These are phyloP conservation scores for Neopipo cinnamomea DNA, from an alignment of 2,113 vertebrate genomes.

Conservation along the genomic window DNA sequence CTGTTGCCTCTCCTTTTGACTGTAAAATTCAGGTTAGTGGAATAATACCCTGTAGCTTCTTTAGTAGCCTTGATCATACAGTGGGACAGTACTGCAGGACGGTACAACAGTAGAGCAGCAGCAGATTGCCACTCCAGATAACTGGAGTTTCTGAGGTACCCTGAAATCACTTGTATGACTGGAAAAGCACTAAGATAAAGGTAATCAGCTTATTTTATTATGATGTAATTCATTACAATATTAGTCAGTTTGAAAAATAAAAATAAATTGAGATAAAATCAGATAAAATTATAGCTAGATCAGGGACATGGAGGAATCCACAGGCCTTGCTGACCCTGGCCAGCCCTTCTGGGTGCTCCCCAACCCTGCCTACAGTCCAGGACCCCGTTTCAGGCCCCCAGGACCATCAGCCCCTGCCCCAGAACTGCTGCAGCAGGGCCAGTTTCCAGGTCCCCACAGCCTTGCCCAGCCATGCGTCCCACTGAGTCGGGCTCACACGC, in stretches of 20 bases:
- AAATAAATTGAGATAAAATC: background rate
- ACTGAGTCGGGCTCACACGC: fast-evolving
- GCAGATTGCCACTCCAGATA: background rate
- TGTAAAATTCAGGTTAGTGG: background rate
- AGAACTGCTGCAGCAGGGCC: background rate
- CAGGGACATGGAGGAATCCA: background rate
- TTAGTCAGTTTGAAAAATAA: background rate
- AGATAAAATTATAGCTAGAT: background rate
- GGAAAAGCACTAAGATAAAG: background rate
- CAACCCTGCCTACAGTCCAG: too few species aligned
- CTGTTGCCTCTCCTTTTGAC: background rate
- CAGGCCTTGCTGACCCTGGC: background rate
- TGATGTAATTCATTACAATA: background rate
- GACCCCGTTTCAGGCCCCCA: fast-evolving
- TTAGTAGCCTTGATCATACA: background rate
- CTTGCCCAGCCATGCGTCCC: background rate
- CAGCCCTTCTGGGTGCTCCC: fast-evolving
- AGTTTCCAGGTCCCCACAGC: background rate
- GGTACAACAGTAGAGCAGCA: background rate
- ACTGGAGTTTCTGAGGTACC: background rate
- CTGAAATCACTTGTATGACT: background rate
- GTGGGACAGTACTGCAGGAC: background rate
- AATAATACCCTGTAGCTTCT: background rate
- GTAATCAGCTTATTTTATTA: background rate
- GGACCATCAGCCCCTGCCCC: background rate